Percentiles rank a stretch among this genome's conserved stretches.
Conservation (phyloP, 2,113 vertebrate species). For the Vimba vimba region DNA sequence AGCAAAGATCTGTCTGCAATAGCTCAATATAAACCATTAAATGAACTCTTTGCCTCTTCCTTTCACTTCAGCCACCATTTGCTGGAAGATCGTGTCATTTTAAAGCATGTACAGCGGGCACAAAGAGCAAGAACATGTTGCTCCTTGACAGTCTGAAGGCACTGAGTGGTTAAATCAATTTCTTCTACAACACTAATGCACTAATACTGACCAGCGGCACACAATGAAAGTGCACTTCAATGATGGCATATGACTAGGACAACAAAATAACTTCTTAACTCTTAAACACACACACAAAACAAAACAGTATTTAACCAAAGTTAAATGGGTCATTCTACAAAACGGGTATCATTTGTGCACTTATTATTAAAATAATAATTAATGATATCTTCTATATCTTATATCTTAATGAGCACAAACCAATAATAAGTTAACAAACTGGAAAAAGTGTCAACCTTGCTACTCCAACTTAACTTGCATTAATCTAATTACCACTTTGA, state of each 20-base stretch:
- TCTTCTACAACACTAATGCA: constrained; percentile 1
- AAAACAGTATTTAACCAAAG: not conserved
- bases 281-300: not conserved
- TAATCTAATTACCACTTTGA: not conserved
- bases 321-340: not conserved
- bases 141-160: constrained; percentile 3
- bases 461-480: not conserved
- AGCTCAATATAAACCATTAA: not conserved
- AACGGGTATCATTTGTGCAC: not conserved
- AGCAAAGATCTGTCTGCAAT: not conserved
- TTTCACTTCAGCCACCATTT: not conserved
- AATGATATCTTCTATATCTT: not conserved
- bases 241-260: not conserved
- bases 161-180: constrained; percentile 29
- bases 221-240: constrained; percentile 28
- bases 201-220: constrained; percentile 19
- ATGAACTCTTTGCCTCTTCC: not conserved
- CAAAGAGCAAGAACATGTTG: not conserved
- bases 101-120: not conserved
- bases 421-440: too few relatives aligned
- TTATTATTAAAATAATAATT: not conserved
- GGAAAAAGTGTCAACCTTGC: too few relatives aligned
- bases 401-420: too few relatives aligned
- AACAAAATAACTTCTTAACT: not conserved
- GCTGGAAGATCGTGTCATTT: not conserved